Evolutionary conservation across 2,113 vertebrate species (phyloP).

Genomic region (Phalacrocorax carbo): DNA sequence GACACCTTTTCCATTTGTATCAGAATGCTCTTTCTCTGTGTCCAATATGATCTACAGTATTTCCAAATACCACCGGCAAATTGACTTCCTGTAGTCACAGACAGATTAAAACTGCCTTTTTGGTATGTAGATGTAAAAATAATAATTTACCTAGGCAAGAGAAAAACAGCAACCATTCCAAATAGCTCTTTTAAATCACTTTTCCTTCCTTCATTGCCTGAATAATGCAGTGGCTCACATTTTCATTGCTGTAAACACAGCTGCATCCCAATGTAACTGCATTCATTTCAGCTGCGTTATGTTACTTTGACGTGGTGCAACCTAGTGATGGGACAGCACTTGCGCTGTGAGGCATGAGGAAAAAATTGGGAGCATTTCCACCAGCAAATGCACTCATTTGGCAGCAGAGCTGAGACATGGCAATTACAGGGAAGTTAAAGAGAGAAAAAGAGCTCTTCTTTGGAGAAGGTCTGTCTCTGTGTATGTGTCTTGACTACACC

Average conservation of each 20-base stretch:
- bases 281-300: background rate
- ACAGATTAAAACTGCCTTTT: background rate
- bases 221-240: background rate
- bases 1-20: background rate
- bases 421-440: background rate
- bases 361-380: background rate
- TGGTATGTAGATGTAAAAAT: background rate
- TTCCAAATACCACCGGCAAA: background rate
- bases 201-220: background rate
- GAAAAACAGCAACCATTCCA: background rate
- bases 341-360: background rate
- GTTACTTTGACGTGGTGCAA: accelerated
- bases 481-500: background rate
- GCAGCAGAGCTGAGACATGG: background rate
- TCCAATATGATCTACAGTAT: background rate
- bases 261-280: background rate
- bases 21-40: background rate
- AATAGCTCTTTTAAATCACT: background rate
- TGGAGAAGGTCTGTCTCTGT: background rate
- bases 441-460: background rate
- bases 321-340: background rate
- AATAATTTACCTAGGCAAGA: background rate
- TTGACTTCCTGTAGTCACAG: background rate
- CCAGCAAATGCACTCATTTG: background rate
- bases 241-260: background rate